Evolutionary conservation across 2,888 invertebrate species (phyloP).

Genomic region (Andrena bucephala): DNA sequence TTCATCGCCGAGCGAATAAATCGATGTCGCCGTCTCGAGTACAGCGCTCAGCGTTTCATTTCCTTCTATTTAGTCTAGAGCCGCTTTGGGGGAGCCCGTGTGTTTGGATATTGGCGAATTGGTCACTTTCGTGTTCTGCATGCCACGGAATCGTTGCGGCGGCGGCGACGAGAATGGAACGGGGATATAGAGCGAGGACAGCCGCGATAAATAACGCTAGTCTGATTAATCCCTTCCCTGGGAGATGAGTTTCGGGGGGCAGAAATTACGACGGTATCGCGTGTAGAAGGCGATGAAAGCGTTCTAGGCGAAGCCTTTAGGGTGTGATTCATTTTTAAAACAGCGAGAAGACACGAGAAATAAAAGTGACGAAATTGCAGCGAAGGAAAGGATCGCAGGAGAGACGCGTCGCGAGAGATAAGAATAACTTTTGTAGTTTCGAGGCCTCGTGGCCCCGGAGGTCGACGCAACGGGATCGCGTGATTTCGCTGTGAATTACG

Average conservation of each 20-base stretch:
- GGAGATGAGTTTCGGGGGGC: conserved; percentile 12
- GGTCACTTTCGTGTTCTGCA: background rate
- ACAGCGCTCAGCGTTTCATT: conserved; percentile 22
- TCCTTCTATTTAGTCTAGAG: background rate
- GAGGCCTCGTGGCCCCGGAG: background rate
- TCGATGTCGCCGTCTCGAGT: conserved; percentile 41
- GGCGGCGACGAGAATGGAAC: background rate
- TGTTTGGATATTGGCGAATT: background rate
- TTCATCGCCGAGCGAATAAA: conserved; percentile 51
- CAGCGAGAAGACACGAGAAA: conserved; percentile 7
- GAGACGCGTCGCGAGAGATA: conserved; percentile 2
- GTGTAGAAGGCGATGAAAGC: conserved; percentile 42
- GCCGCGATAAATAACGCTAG: conserved; percentile 25
- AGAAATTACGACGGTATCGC: conserved; percentile 41
- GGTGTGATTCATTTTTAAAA: conserved; percentile 39
- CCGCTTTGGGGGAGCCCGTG: no score
- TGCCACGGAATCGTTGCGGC: background rate
- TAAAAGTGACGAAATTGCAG: background rate
- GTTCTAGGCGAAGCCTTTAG: conserved; percentile 10
- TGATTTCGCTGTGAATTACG: conserved; percentile 15
- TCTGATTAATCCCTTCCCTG: conserved; percentile 24
- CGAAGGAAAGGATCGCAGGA: background rate
- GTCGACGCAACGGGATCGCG: background rate
- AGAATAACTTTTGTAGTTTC: conserved; percentile 9
- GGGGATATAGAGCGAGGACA: background rate